Conservation (phyloP, 1,140 invertebrate genomes). For the Drosophila oshimai region DNA sequence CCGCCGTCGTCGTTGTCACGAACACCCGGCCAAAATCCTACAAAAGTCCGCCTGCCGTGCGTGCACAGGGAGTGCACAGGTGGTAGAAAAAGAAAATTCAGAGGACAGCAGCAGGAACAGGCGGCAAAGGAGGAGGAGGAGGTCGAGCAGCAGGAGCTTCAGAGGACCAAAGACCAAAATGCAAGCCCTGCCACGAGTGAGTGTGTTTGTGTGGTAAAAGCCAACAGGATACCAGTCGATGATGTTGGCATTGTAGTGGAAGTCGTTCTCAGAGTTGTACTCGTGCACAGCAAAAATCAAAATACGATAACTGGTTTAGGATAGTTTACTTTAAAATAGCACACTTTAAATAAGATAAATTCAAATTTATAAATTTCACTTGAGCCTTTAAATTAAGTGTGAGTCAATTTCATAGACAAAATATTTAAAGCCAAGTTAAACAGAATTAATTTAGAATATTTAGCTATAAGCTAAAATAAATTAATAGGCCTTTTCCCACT, state of each 20-base stretch:
- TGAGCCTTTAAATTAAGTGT: no score
- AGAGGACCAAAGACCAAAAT: slow-evolving; percentile 42
- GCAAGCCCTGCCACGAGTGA: slow-evolving; percentile 8
- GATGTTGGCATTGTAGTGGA: slow-evolving; percentile 39
- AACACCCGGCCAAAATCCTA: slow-evolving; percentile 64
- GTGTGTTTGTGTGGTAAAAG: slow-evolving; percentile 34
- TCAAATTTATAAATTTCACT: no score
- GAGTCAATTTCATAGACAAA: no score
- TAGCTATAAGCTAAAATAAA: no score
- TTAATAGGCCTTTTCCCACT: no score
- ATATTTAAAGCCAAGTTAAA: no score
- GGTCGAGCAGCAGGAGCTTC: background rate
- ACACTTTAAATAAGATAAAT: no score
- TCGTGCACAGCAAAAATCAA: background rate
- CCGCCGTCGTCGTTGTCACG: slow-evolving; percentile 47
- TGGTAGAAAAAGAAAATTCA: slow-evolving; percentile 6
- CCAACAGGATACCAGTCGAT: slow-evolving; percentile 49
- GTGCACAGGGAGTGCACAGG: slow-evolving; percentile 56
- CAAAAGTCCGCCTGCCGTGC: slow-evolving; percentile 68
- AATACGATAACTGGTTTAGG: no score
- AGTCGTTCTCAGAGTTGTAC: slow-evolving; percentile 33
- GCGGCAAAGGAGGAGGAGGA: background rate
- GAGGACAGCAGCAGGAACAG: background rate
- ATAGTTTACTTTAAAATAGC: no score
- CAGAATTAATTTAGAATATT: no score